Conservation (phyloP, 1,140 invertebrate genomes). For the Ptiloglossa arizonensis region DNA sequence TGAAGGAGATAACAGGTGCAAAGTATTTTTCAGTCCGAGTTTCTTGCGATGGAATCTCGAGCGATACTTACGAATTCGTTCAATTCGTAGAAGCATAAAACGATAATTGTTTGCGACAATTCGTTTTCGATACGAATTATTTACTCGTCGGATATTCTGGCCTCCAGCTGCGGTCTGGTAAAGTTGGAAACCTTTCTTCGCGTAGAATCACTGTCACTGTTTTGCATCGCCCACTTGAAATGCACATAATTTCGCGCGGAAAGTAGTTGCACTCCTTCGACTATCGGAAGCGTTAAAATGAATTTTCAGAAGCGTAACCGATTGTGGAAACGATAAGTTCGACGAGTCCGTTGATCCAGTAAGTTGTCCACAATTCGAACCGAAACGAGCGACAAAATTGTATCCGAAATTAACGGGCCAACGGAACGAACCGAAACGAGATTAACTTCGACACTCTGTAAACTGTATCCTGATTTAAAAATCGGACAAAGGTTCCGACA, state of each 20-base stretch:
- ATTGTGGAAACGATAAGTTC: background rate
- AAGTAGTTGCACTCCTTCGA: background rate
- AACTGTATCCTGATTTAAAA: too few species aligned
- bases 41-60: too few species aligned
- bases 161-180: background rate
- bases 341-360: background rate
- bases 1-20: too few species aligned
- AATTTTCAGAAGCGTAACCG: background rate
- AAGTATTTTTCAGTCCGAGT: too few species aligned
- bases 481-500: background rate
- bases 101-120: too few species aligned
- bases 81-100: too few species aligned
- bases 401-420: background rate
- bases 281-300: background rate
- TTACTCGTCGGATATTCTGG: too few species aligned
- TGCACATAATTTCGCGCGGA: background rate
- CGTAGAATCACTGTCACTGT: background rate
- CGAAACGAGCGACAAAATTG: too few species aligned
- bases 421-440: background rate
- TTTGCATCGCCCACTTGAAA: background rate
- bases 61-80: too few species aligned
- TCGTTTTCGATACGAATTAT: too few species aligned
- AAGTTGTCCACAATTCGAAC: too few species aligned
- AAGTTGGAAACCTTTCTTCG: background rate
- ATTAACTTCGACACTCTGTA: background rate